These are phyloP conservation scores for Cebidichthys violaceus DNA, from an alignment of 2,113 vertebrate species.

Conservation along the genomic window DNA sequence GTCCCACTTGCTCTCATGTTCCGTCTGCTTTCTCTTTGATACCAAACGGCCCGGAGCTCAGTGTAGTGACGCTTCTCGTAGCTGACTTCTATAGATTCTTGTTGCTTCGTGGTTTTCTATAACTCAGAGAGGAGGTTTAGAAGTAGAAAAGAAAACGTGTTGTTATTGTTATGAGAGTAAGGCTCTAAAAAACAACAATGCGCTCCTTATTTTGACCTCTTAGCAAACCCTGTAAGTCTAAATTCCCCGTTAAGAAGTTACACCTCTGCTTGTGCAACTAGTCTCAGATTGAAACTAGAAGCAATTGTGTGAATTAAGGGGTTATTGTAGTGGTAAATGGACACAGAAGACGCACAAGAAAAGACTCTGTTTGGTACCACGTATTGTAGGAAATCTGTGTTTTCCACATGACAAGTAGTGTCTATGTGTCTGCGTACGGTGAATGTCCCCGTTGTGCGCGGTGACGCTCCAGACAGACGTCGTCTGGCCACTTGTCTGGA, in stretches of 20 bases:
- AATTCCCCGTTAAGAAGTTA: slow-evolving; percentile 5
- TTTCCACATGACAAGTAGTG: slow-evolving; percentile 19
- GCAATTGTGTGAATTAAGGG: not conserved
- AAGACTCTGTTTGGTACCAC: not conserved
- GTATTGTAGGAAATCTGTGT: not conserved
- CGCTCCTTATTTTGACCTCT: slow-evolving; percentile 3
- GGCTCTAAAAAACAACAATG: not conserved
- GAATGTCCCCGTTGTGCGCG: slow-evolving; percentile 70
- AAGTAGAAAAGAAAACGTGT: not conserved
- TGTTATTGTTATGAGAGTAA: not conserved
- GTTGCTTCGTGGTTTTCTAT: not conserved
- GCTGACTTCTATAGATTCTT: not conserved
- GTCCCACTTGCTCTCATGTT: not conserved
- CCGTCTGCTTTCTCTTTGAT: not conserved
- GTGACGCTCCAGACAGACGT: slow-evolving; percentile 61
- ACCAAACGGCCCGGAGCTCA: not conserved
- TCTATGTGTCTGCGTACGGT: slow-evolving; percentile 35
- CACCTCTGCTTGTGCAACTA: not conserved
- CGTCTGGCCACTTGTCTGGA: slow-evolving; percentile 71
- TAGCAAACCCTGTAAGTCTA: slow-evolving; percentile 22
- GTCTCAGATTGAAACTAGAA: not conserved
- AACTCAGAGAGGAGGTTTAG: not conserved
- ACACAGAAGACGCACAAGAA: not conserved
- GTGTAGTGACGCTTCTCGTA: not conserved
- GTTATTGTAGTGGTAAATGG: too few species aligned